Base-by-base conservation (phyloP, 1,140 invertebrate species). In the Halesus radiatus region DNA sequence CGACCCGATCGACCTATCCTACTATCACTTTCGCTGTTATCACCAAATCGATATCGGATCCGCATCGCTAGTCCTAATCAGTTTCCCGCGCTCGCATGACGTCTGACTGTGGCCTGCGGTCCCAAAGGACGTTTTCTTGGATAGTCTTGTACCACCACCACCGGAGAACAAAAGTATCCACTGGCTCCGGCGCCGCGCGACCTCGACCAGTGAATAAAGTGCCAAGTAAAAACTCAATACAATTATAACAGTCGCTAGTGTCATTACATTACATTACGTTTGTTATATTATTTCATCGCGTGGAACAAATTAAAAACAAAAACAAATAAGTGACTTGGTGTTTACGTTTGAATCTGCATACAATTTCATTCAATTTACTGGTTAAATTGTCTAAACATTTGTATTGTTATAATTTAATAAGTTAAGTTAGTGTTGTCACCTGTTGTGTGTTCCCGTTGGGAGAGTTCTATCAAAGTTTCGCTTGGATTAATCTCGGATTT, bases 41-140 rank as follows among this genome's bases (percentile, higher is more conserved):
- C 20, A 23, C 32, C 8, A 32, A 62, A n/a, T 32, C 32, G 32
- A 50, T 68, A 68, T 45, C 29, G 16, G 13, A n/a, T 16, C 3
- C 64, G 29, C 29, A n/a, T n/a, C 45, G 37, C 68, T 22, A 18
- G 7, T 52, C 45, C 37, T 45, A 53, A 23, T 72, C 45, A n/a
- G 37, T 52, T 3, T 32, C 29, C 68, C 32, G 68, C 64, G 64
- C 68, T 50, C 45, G 68, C 68, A 52, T 72, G 68, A 72, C 68
- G 68, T 45, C 68, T 72, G 68, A 20, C 20, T 20, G 68, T 50
- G 32, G 37, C 29, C 20, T 20, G 15, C 62, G 70, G 37, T 77
- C 74, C 62, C 50, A 26, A 22, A 64, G 60, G 56, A 37, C 74
- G 64, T 20, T 18, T 64, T 13, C 56, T 62, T 29, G 52, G 50